Conservation (phyloP, 2,797 vertebrate genomes). For the Setipinna tenuifilis region DNA sequence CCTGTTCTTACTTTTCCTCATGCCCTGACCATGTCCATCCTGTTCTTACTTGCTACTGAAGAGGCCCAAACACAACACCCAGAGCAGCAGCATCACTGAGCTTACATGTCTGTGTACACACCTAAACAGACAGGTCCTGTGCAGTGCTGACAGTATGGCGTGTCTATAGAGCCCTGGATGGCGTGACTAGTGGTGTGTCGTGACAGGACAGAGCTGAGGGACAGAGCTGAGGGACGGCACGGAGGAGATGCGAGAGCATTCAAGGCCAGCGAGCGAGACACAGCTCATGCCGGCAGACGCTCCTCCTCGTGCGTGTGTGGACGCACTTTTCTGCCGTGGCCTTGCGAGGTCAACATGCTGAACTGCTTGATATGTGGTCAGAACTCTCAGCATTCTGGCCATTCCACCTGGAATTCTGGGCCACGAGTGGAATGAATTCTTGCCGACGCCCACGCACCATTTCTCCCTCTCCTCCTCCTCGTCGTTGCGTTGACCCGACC, state of each 20-base stretch:
- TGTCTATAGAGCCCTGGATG: background rate
- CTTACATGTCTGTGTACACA: background rate
- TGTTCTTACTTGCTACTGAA: background rate
- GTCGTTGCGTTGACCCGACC: background rate
- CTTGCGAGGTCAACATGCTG: slow-evolving; percentile 2
- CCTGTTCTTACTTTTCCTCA: background rate
- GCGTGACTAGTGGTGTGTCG: background rate
- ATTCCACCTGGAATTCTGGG: slow-evolving; percentile 26
- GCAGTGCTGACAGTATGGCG: background rate
- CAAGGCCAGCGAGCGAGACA: background rate
- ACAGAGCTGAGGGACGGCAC: background rate
- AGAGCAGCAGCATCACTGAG: too few species aligned
- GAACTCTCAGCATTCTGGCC: slow-evolving; percentile 20
- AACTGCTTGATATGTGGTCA: background rate
- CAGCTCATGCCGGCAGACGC: background rate
- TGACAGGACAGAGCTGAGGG: too few species aligned
- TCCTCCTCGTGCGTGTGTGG: background rate
- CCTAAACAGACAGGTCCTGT: background rate
- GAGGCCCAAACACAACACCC: background rate
- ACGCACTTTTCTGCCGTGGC: background rate
- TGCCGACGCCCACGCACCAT: background rate
- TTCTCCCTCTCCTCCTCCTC: too few species aligned
- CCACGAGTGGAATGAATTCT: slow-evolving; percentile 18
- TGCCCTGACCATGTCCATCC: background rate
- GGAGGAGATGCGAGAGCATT: background rate